phyloP scores from a whole-genome alignment of 2,113 vertebrate species.

The Talpa occidentalis region DNA sequence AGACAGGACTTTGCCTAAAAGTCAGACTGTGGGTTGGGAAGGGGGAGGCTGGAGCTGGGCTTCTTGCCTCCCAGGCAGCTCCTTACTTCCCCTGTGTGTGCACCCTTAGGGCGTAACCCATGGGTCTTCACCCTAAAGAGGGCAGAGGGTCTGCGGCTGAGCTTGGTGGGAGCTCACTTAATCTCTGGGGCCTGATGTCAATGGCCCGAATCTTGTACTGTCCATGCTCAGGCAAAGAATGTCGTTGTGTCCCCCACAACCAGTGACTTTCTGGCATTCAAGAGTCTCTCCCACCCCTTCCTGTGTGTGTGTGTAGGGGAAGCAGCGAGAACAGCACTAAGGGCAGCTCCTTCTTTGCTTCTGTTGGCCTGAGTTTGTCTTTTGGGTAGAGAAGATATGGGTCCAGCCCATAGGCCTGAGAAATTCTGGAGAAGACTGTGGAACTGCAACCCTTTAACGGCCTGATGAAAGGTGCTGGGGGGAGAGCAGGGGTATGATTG shows the following conservation, averaged over 20 bases:
- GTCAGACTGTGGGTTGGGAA: not conserved
- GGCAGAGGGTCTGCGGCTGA: not conserved
- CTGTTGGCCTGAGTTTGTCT: not conserved
- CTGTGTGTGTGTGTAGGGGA: not conserved
- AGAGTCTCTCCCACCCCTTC: not conserved
- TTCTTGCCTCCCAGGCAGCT: not conserved
- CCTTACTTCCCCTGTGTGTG: not conserved
- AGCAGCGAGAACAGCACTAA: not conserved
- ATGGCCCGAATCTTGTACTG: not conserved
- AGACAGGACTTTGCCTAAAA: not conserved
- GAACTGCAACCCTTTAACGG: not conserved
- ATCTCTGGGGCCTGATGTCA: not conserved
- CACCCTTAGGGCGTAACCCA: not conserved
- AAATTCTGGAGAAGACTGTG: not conserved
- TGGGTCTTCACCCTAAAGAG: not conserved
- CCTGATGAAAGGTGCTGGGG: not conserved
- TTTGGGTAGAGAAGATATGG: not conserved
- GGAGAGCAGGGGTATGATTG: accelerated
- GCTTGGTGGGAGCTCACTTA: not conserved
- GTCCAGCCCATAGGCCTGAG: not conserved
- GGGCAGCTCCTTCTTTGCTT: not conserved
- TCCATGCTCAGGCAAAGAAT: not conserved
- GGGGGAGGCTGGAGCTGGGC: not conserved
- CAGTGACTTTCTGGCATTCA: not conserved
- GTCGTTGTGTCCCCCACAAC: not conserved